Conservation (phyloP, 1,140 invertebrate species). For the Diuraphis noxia region DNA sequence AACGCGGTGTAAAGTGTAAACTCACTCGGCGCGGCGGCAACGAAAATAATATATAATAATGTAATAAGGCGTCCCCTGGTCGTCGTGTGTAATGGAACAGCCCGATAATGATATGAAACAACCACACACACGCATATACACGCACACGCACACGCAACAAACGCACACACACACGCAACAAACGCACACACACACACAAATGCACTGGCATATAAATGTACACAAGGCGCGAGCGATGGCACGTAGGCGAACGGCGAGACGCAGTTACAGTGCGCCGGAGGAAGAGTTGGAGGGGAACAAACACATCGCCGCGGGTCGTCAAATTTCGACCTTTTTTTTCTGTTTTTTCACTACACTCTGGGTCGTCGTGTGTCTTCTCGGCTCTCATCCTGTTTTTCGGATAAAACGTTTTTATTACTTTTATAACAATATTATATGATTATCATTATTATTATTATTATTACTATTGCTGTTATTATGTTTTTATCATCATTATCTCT, state of each 20-base stretch:
- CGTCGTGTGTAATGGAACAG: slow-evolving; percentile 43
- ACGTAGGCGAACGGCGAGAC: neutral
- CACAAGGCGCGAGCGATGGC: neutral
- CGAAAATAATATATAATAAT: slow-evolving; percentile 36
- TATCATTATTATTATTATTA: neutral
- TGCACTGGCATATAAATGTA: neutral
- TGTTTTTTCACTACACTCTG: neutral
- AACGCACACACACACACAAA: neutral
- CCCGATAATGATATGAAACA: slow-evolving; percentile 42
- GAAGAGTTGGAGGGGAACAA: neutral
- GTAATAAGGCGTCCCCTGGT: slow-evolving; percentile 39
- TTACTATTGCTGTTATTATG: neutral
- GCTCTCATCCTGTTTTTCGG: neutral
- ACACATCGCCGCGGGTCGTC: slow-evolving; percentile 25
- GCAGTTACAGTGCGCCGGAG: neutral
- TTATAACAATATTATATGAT: too few species aligned
- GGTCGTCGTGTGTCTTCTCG: neutral
- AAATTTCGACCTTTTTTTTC: slow-evolving; percentile 30
- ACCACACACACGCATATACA: neutral
- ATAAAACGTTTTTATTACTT: neutral
- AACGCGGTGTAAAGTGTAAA: slow-evolving; percentile 5
- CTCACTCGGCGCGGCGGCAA: neutral
- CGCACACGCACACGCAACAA: neutral
- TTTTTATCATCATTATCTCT: neutral
- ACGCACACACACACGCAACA: neutral